Conservation (phyloP, 2,113 vertebrate species). For the Lamprotornis superbus region DNA sequence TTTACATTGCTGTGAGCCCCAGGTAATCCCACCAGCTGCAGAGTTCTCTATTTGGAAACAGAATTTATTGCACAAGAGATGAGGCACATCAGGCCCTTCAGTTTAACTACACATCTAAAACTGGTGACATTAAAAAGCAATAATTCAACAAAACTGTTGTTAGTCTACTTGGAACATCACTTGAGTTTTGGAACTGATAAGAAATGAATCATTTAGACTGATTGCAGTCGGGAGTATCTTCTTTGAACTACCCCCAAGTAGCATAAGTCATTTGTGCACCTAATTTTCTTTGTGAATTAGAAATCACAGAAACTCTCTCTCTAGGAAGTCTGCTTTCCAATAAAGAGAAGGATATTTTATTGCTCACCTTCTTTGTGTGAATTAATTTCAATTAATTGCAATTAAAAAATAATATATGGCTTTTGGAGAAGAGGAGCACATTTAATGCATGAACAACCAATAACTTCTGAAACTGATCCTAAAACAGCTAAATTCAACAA, state of each 20-base stretch:
- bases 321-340: conserved; percentile 24
- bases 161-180: not conserved
- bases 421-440: not conserved
- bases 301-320: conserved; percentile 12
- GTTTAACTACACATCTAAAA: not conserved
- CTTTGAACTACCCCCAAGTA: conserved; percentile 1
- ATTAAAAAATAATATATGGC: not conserved
- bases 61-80: not conserved
- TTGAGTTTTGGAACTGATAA: conserved; percentile 19
- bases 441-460: not conserved
- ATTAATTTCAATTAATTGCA: conserved; percentile 2
- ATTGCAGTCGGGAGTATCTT: not conserved
- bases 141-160: not conserved
- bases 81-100: not conserved
- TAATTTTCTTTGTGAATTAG: conserved; percentile 60
- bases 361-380: conserved; percentile 60
- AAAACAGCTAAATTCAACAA: not conserved
- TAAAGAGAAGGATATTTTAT: conserved; percentile 26
- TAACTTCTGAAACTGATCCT: not conserved
- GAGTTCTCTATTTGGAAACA: not conserved
- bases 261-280: conserved; percentile 32
- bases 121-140: not conserved
- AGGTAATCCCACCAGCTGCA: not conserved
- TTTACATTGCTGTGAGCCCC: not conserved
- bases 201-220: not conserved